phyloP scores from a whole-genome alignment of 2,888 invertebrate species.

The Mythimna ferrago region DNA sequence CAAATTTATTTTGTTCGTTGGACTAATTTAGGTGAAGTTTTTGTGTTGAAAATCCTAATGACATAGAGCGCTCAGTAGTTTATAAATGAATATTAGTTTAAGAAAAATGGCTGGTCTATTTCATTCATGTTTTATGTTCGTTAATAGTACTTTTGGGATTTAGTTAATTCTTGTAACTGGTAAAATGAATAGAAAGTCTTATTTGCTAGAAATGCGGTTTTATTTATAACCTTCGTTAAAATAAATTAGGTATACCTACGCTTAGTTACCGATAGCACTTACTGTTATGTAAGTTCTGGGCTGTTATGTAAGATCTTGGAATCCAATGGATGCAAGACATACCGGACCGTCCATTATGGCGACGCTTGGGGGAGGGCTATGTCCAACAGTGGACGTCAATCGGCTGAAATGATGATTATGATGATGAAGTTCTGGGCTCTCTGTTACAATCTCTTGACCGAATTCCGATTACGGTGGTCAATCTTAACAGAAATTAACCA shows the following conservation, averaged over 20 bases:
- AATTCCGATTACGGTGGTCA: too few species aligned
- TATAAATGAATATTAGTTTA: constrained; percentile 10
- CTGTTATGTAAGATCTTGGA: too few species aligned
- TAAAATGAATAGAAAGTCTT: background rate
- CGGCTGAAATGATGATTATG: too few species aligned
- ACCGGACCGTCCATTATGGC: too few species aligned
- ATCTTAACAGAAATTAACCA: too few species aligned
- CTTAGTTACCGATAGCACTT: background rate
- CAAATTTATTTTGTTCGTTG: constrained; percentile 31
- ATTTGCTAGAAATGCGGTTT: background rate
- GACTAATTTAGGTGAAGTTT: constrained; percentile 33
- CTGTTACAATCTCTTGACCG: background rate
- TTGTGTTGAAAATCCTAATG: constrained; percentile 6
- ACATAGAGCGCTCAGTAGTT: background rate
- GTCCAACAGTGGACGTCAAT: too few species aligned
- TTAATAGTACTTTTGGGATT: constrained; percentile 3
- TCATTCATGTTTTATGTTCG: constrained; percentile 1
- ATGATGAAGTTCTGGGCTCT: too few species aligned
- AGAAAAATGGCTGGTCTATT: background rate
- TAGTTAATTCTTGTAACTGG: background rate
- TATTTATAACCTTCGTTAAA: background rate
- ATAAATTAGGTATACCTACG: background rate
- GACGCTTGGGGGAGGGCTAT: too few species aligned
- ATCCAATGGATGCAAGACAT: too few species aligned
- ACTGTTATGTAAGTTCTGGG: background rate